Conservation (phyloP, 2,888 invertebrate species). For the Rhyacophila evoluta region DNA sequence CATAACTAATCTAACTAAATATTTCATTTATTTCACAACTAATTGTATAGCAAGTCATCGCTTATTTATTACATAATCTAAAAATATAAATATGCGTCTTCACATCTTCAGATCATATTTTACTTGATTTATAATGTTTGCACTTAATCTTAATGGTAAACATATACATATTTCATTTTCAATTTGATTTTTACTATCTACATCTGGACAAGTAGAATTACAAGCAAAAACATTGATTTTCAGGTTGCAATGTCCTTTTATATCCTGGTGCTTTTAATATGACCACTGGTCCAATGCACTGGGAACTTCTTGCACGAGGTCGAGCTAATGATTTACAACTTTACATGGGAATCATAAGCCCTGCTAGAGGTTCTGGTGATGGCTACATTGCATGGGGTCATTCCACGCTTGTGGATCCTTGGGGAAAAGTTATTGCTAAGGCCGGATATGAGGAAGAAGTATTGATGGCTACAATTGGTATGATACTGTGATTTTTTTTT, state of each 20-base stretch:
- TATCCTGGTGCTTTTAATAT: slow-evolving; percentile 97
- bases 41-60: too few species aligned
- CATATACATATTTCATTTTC: too few species aligned
- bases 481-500: not conserved
- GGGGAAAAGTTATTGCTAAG: slow-evolving; percentile 79
- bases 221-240: too few species aligned
- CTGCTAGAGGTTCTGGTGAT: slow-evolving; percentile 79
- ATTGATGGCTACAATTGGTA: slow-evolving; percentile 82
- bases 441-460: slow-evolving; percentile 80
- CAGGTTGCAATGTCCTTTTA: slow-evolving; percentile 87
- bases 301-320: slow-evolving; percentile 85
- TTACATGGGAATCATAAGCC: slow-evolving; percentile 87
- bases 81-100: too few species aligned
- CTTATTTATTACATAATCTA: too few species aligned
- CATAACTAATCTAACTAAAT: too few species aligned
- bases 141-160: too few species aligned
- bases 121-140: too few species aligned
- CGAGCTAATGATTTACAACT: slow-evolving; percentile 92
- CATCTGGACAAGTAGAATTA: too few species aligned
- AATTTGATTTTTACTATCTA: too few species aligned
- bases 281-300: slow-evolving; percentile 95
- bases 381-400: slow-evolving; percentile 92
- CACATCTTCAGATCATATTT: too few species aligned
- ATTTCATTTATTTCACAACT: too few species aligned
- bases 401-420: slow-evolving; percentile 85